Evolutionary conservation across 2,888 invertebrate species (phyloP).

Genomic region (Monoplex corrugatus): DNA sequence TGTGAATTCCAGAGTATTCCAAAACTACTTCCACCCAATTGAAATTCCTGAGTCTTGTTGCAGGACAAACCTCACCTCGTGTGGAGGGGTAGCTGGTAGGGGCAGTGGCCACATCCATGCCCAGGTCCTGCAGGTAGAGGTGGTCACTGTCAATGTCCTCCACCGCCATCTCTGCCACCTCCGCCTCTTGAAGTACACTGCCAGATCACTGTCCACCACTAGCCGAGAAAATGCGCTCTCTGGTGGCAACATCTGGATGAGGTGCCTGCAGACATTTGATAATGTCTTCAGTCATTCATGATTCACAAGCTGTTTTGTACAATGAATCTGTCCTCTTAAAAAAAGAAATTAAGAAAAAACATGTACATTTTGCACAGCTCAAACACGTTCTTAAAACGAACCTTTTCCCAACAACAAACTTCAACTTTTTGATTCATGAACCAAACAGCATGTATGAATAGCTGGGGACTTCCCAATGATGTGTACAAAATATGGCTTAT

Average conservation of each 20-base stretch:
- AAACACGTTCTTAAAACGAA: too few species aligned
- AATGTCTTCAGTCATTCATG: neutral
- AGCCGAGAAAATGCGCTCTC: slow-evolving; percentile 71
- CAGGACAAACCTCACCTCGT: slow-evolving; percentile 60
- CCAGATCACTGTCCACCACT: slow-evolving; percentile 70
- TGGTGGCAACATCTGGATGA: slow-evolving; percentile 70
- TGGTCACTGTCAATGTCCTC: slow-evolving; percentile 61
- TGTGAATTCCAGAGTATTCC: too few species aligned
- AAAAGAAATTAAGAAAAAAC: too few species aligned
- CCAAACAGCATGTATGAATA: too few species aligned
- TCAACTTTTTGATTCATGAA: too few species aligned
- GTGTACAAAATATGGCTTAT: too few species aligned
- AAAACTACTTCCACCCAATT: too few species aligned
- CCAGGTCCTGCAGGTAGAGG: slow-evolving; percentile 60
- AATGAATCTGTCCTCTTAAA: too few species aligned
- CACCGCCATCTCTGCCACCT: slow-evolving; percentile 67
- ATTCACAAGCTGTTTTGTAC: too few species aligned
- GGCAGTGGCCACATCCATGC: slow-evolving; percentile 59
- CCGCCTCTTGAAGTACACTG: slow-evolving; percentile 71
- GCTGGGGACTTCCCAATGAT: too few species aligned
- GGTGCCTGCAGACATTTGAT: slow-evolving; percentile 65
- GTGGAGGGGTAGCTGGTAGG: slow-evolving; percentile 70
- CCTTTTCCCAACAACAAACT: too few species aligned
- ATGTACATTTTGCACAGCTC: too few species aligned
- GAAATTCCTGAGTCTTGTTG: neutral